Evolutionary conservation across 2,113 vertebrate species (phyloP).

Genomic region (Lampris megalopsis): DNA sequence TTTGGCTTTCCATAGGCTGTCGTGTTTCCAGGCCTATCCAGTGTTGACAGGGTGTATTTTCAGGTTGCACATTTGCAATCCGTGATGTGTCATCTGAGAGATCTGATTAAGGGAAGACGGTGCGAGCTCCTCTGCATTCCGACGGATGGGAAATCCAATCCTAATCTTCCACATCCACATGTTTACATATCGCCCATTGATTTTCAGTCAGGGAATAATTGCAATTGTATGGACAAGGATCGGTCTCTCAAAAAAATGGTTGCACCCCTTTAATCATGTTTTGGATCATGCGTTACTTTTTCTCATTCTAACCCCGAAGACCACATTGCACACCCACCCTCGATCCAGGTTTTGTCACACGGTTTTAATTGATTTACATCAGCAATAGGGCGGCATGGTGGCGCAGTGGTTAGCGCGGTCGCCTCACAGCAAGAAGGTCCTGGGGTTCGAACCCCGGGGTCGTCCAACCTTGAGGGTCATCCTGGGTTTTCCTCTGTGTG

Average conservation of each 20-base stretch:
- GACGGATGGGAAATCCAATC: constrained; percentile 54
- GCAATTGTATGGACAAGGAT: background rate
- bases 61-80: constrained; percentile 39
- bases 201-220: constrained; percentile 43
- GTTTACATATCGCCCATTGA: constrained; percentile 38
- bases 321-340: background rate
- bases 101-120: constrained; percentile 57
- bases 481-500: too few relatives aligned
- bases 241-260: background rate
- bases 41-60: constrained; percentile 46
- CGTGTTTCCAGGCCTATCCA: constrained; percentile 24
- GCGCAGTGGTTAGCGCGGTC: too few relatives aligned
- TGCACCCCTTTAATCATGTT: background rate
- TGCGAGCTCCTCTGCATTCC: constrained; percentile 30
- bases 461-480: too few relatives aligned
- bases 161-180: constrained; percentile 19
- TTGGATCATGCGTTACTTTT: background rate
- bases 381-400: too few relatives aligned
- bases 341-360: background rate
- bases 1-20: constrained; percentile 64
- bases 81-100: constrained; percentile 45
- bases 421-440: too few relatives aligned
- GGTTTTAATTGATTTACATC: background rate
- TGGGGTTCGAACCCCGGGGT: too few relatives aligned
- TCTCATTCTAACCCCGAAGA: background rate